A percentile compares a stretch with the other conserved stretches of the same genome.
phyloP scores from a whole-genome alignment of 2,888 invertebrate species.

The Leucophenga montana region DNA sequence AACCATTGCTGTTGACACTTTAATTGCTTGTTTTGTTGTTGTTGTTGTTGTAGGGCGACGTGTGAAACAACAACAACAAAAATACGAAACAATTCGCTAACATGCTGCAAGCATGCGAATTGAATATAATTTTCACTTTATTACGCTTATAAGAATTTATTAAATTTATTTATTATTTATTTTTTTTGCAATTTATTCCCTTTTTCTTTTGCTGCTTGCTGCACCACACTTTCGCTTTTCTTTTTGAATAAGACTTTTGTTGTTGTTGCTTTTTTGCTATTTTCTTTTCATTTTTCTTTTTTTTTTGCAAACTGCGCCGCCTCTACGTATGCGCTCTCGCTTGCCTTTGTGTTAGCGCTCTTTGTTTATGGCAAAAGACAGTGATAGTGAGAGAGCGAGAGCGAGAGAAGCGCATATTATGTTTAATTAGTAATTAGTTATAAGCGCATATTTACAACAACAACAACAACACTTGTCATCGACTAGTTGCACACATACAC shows the following conservation, averaged over 20 bases:
- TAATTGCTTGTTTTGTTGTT: slow-evolving; percentile 31
- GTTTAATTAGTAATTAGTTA: not conserved
- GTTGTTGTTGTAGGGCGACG: no score
- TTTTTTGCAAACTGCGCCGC: slow-evolving; percentile 4
- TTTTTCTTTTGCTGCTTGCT: slow-evolving; percentile 5
- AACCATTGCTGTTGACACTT: slow-evolving; percentile 5
- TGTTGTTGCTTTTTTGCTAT: slow-evolving; percentile 1
- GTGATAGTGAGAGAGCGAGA: no score
- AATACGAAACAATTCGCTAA: not conserved
- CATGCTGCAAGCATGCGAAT: no score
- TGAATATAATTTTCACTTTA: no score
- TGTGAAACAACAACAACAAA: slow-evolving; percentile 9
- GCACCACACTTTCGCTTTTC: slow-evolving; percentile 14
- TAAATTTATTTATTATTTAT: not conserved
- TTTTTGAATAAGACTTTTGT: not conserved
- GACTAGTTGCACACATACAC: slow-evolving; percentile 17
- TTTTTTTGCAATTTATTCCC: slow-evolving; percentile 8
- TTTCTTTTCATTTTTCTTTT: not conserved
- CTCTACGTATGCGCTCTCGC: not conserved
- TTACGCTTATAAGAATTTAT: not conserved
- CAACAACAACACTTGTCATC: not conserved
- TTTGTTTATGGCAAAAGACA: not conserved
- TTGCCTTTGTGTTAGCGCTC: not conserved
- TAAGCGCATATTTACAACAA: not conserved
- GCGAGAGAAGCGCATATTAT: not conserved